Base-by-base conservation (phyloP, 2,888 invertebrate species). In the Chironomus tentans region DNA sequence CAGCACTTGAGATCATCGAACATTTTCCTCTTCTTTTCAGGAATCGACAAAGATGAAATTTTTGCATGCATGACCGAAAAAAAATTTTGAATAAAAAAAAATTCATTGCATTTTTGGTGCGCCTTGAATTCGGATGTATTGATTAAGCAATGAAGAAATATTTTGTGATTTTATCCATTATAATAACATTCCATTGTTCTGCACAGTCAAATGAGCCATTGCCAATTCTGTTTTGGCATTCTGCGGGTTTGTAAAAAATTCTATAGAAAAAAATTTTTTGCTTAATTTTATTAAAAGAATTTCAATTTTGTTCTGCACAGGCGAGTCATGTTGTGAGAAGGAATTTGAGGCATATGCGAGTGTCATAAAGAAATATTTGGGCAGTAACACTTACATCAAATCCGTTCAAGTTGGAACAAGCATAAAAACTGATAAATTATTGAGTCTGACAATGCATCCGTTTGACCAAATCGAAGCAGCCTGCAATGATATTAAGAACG, bases 331-430 rank as follows among this genome's bases (percentile, higher is more conserved):
- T 22, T 62, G 62, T 12, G 62, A 62, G 22, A 21, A 12, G n/a
- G 62, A 62, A 65, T 65, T 65, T 65, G 13, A 65, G 12, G 12
- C 13, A 12, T 65, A 65, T 65, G 18, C 22, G 12, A 22, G 22
- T 65, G 85, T 93, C 70, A 85, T 99, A 47, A 88, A 94, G 81
- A 82, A 86, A 68, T 85, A 90, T 50, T 85, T 95, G 69, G 90
- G 92, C 0, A 92, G 90, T 18, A 22, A 28, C 6, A 89, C 94
- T 0, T 94, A 98, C 84, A 93, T 99, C 0, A 84, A 88, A 24
- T 97, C 97, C 0, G 81, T 99, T 75, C 86, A 87, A 84, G 92
- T 98, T 78, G 98, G 98, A 6, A 86, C 86, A 72, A 85, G 84
- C n/a, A 80, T 87, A 10, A 81, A 89, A n/a, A 85, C 91, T 83